Base-by-base conservation (phyloP, 2,797 vertebrate genomes). In the Periparus ater region DNA sequence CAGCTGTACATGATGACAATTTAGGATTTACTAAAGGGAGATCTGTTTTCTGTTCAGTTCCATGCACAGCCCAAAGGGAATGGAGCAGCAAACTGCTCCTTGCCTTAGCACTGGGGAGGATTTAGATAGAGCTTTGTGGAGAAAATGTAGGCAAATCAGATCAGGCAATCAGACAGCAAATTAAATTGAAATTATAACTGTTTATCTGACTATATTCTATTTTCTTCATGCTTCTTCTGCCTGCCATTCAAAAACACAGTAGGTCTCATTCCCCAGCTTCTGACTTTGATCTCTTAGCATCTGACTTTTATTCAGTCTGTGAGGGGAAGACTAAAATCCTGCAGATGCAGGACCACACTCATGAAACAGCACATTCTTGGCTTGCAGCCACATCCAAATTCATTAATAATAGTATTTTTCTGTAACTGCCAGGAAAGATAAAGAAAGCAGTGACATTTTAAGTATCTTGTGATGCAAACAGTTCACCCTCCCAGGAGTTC, bases 401-500 rank as follows among this genome's bases (percentile, higher is more conserved):
- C n/a, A 67, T 89, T 82, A 95, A 85, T 87, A 93, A 72, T 27
- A 79, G 62, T 45, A 88, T 67, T 87, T 87, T 91, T 86, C 66
- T 81, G 34, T 72, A 91, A 81, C 80, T 91, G 63, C 57, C 42
- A 87, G 73, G 78, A 85, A 93, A 84, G 75, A 84, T 54, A 81
- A 90, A 91, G 76, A 27, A 92, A 95, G 40, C 57, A 77, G 47
- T 63, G 80, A 88, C 61, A 78, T 89, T 94, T 94, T 74, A 96
- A 81, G 74, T 74, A 13, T 74, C 44, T 85, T 30, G 12, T 57
- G 72, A 89, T 88, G 63, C 60, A 86, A 95, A 88, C 62, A 86
- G 47, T 66, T 91, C n/a, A 78, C 44, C 5, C 44, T 77, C 51
- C 23, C 47, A 93, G 60, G 76, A 93, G 57, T 45, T 85, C 62